Conservation (phyloP, 2,797 vertebrate genomes). For the Spatula clypeata region DNA sequence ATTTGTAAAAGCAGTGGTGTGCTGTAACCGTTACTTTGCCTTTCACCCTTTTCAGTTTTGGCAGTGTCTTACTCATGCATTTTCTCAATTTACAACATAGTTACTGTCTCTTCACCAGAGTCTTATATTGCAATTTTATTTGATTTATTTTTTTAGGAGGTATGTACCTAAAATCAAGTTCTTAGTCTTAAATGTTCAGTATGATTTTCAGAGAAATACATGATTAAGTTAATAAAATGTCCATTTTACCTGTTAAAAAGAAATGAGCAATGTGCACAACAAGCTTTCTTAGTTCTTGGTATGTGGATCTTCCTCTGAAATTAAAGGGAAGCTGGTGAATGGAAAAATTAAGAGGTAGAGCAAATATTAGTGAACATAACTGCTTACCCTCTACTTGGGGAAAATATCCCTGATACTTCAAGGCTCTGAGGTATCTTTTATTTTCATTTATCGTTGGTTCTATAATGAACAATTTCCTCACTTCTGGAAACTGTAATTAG, state of each 20-base stretch:
- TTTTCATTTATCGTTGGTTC: not conserved
- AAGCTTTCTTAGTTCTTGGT: not conserved
- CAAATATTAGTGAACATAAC: not conserved
- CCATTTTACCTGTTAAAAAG: not conserved
- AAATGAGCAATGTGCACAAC: not conserved
- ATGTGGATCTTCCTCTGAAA: not conserved
- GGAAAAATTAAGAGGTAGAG: not conserved
- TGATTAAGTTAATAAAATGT: not conserved
- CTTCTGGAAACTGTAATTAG: not conserved
- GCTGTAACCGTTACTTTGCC: not conserved
- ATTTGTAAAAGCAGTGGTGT: not conserved
- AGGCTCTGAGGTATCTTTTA: not conserved
- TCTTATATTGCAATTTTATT: not conserved
- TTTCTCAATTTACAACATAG: not conserved
- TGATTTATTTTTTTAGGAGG: not conserved
- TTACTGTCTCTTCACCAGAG: not conserved
- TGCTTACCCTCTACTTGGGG: not conserved
- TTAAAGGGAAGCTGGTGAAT: not conserved
- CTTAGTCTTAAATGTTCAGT: not conserved
- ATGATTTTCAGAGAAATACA: not conserved
- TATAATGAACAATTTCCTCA: not conserved
- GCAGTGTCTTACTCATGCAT: not conserved
- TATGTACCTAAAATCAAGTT: not conserved
- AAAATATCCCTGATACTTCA: not conserved
- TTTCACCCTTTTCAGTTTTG: not conserved